These are phyloP conservation scores for Drosophila pandora DNA, from an alignment of 1,140 invertebrate genomes.

Conservation along the genomic window DNA sequence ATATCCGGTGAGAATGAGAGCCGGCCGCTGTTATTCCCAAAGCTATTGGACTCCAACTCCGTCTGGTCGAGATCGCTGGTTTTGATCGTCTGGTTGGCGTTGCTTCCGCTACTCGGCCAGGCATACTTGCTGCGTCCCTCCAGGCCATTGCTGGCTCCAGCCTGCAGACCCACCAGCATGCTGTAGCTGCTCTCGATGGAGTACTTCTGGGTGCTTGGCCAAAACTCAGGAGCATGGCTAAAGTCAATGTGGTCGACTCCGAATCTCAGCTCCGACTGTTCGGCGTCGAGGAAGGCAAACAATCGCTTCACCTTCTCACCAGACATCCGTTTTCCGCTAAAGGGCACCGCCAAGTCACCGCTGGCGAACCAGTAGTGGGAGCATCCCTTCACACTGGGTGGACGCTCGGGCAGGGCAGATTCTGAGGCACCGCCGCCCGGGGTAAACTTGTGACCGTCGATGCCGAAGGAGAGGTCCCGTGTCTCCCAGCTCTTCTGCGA, in stretches of 20 bases:
- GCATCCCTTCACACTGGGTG: conserved; percentile 57
- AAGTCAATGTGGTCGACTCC: conserved; percentile 76
- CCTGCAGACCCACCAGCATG: conserved; percentile 76
- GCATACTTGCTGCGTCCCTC: conserved; percentile 76
- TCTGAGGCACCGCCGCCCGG: not conserved
- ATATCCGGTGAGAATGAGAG: conserved; percentile 67
- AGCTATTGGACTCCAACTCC: conserved; percentile 64
- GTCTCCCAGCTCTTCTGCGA: conserved; percentile 71
- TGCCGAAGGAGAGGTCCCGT: conserved; percentile 70
- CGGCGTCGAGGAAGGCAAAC: conserved; percentile 57
- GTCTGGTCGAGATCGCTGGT: conserved; percentile 75
- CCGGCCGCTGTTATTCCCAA: conserved; percentile 62
- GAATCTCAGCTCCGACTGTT: conserved; percentile 55
- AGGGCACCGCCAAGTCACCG: conserved; percentile 74
- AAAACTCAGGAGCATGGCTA: conserved; percentile 65
- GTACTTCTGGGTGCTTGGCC: conserved; percentile 59
- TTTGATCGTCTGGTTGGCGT: conserved; percentile 59
- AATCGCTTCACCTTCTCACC: conserved; percentile 63
- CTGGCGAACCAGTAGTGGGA: conserved; percentile 80
- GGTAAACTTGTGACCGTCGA: conserved; percentile 68
- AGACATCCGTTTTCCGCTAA: conserved; percentile 61
- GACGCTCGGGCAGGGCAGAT: conserved; percentile 32
- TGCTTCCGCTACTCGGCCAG: conserved; percentile 61
- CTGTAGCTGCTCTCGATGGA: conserved; percentile 80
- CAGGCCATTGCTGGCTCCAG: conserved; percentile 68